Percentiles rank a stretch among this genome's conserved stretches.
phyloP scores from a whole-genome alignment of 2,797 vertebrate genomes.

The Anguilla obscura region DNA sequence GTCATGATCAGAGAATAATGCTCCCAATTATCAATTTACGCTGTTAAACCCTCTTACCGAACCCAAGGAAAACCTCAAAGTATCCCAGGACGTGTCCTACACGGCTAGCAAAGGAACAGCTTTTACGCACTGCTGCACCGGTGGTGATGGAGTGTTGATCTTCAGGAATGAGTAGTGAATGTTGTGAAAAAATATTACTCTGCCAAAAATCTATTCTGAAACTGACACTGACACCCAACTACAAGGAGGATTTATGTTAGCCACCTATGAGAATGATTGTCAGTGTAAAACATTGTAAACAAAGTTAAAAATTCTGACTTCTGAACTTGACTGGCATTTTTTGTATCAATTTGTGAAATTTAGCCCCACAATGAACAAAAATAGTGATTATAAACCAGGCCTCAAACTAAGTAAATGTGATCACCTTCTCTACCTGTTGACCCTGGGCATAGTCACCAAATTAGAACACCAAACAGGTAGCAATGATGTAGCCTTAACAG shows the following conservation, averaged over 20 bases:
- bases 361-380: not conserved
- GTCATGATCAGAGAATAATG: not conserved
- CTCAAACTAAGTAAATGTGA: not conserved
- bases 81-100: not conserved
- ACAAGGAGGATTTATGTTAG: not conserved
- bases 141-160: not conserved
- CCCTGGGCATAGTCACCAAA: not conserved
- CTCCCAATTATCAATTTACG: not conserved
- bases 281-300: not conserved
- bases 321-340: not conserved
- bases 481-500: not conserved
- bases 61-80: not conserved
- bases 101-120: not conserved
- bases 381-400: not conserved
- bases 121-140: not conserved
- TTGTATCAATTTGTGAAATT: not conserved
- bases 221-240: not conserved
- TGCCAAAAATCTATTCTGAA: not conserved
- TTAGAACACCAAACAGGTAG: not conserved
- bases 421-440: slow-evolving; percentile 1
- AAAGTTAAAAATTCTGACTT: not conserved
- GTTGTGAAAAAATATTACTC: not conserved
- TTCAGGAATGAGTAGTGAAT: not conserved
- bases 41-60: not conserved
- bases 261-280: not conserved